Base-by-base conservation (phyloP, 2,797 vertebrate genomes). In the Staurois parvus region DNA sequence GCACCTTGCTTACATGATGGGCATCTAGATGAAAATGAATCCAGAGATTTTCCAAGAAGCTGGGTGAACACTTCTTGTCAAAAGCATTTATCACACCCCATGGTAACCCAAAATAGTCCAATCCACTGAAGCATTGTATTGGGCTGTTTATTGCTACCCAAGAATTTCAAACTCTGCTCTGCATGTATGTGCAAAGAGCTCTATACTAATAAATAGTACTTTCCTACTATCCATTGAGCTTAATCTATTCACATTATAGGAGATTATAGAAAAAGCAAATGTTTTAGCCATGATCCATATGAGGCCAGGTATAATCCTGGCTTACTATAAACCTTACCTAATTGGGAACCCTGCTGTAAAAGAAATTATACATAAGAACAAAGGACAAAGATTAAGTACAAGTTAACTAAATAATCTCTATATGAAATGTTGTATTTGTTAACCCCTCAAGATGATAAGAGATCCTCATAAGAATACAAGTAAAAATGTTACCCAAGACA, bases 261-360 rank as follows among this genome's bases (percentile, higher is more conserved):
- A 66, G 64, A 26, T 66, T 66, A 66, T 66, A 66, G 64, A 66
- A 66, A 66, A 66, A 26, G 13, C 10, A 26, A 66, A 15, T 13
- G 64, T 10, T 66, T 66, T 66, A 26, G 64, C n/a, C 64, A 66
- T 66, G 64, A 66, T 66, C 64, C 64, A 66, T 28, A 66, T 66
- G 1, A 66, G 64, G 10, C 9, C 10, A 66, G 13, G 64, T 66
- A 26, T 66, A 66, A 66, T 66, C 64, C 64, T 66, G 64, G 64
- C 64, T 66, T 66, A 66, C 64, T 66, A 12, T 66, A 28, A 66
- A 66, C 64, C 64, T 26, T 66, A 29, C 26, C n/a, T 66, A 66
- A 66, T 66, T 66, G 26, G 64, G 17, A 29, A 66, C 64, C 64
- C 64, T 28, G 64, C 64, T 28, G 64, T 64, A n/a, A 66, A 66